Evolutionary conservation across 2,113 vertebrate genomes (phyloP), one percentile per base, ranked within the genome.

Genomic region (Kryptolebias marmoratus): DNA sequence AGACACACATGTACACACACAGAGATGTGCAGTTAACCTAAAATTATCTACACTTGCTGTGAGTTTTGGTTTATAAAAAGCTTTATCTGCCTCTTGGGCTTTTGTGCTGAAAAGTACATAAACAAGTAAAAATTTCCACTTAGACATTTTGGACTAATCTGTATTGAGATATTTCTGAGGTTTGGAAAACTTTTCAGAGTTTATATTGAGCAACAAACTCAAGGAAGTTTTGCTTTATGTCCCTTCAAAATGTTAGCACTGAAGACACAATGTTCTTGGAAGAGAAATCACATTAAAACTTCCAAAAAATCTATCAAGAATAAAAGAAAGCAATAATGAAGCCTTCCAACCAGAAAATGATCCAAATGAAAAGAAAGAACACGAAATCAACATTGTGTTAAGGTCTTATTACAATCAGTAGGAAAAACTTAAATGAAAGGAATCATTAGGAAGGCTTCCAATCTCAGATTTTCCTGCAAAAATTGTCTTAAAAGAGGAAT

Each of bases 1-100:
- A 80, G 64, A 81, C 57, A 78, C 73, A 13, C 28, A 72, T 15
- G 80, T 55, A 71, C 61, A 73, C 61, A 61, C 49, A 75, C 39
- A 82, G 64, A 31, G 10, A 56, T 9, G 30, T 18, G 15, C 53
- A 45, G 27, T 56, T 50, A 52, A 39, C 45, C 68, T 47, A 52
- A 48, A 44, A 60, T 52, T 28, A 60, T 50, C 47, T 10, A 64
- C 9, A 52, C 16, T 16, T 36, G 16, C 50, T 30, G 12, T 39
- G 27, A 14, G 14, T 67, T 67, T 68, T 27, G 39, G 10, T 31
- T 47, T 31, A 47, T 47, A 11, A 10, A 28, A 22, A 30, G 5
- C 53, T 65, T 50, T 53, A 14, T 65, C 12, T 14, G 18, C 11
- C 18, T 15, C 15, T 49, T 31, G 1, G 61, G 50, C 16, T 65